Base-by-base conservation (phyloP, 2,888 invertebrate species). In the Tetramorium bicarinatum region DNA sequence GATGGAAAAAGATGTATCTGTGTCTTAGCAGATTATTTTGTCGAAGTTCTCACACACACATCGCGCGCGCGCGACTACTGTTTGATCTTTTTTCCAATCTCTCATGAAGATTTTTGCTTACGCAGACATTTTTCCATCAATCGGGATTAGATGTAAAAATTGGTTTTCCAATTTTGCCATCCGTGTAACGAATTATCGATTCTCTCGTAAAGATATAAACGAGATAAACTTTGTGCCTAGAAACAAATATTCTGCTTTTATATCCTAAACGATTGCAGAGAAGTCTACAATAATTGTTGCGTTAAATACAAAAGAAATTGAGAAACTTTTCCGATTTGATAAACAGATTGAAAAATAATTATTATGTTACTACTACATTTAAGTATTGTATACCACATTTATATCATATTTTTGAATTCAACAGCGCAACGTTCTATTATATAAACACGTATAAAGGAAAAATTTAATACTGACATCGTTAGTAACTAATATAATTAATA, bases 81-180 rank as follows among this genome's bases (percentile, higher is more conserved):
- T 56, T 79, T 79, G 54, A 69, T 79, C 18, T 47, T 47, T 18
- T 69, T 69, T 18, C 3, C 47, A 71, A 38, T 69, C 21, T 79
- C 34, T 67, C 56, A 8, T 66, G 7, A 34, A 79, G 44, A 56
- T 59, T 77, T 41, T 29, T 66, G 44, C 52, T 52, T 61, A 52
- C 52, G 18, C 72, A 54, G 72, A 49, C 29, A 41, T 44, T 76
- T 82, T 66, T 82, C 25, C 76, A 76, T 82, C 76, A 56, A n/a
- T 56, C 21, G 38, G 56, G 76, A 76, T 82, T 82, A 82, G 56
- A 64, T 49, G 34, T 34, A 64, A 34, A 82, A 82, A 76, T 76
- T 76, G 82, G 56, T 56, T 64, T 18, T 9, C 15, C 18, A 25
- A 13, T 82, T 66, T 52, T 56, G 11, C 38, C 34, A 38, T 52